Evolutionary conservation across 1,140 invertebrate genomes (phyloP).

Genomic region (Dufourea novaeangliae): DNA sequence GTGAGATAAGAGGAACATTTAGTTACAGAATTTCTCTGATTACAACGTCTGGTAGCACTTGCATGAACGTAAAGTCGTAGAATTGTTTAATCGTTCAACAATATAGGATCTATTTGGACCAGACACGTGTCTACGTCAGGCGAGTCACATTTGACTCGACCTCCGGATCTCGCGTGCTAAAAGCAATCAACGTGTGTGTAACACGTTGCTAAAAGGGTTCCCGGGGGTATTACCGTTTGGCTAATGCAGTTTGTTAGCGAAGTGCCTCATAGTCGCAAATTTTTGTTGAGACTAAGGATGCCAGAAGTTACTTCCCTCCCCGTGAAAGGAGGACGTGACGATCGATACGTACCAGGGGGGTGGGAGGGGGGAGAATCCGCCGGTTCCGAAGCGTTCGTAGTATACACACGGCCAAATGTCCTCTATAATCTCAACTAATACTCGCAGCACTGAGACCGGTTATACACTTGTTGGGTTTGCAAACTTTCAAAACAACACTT

Average conservation of each 20-base stretch:
- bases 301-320: slow-evolving; percentile 20
- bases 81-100: too few species aligned
- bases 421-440: slow-evolving; percentile 14
- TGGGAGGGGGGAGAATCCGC: neutral
- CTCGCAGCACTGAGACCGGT: neutral
- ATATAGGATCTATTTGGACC: too few species aligned
- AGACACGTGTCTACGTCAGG: too few species aligned
- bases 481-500: neutral
- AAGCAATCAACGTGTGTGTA: slow-evolving; percentile 22
- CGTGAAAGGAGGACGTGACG: slow-evolving; percentile 35
- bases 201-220: slow-evolving; percentile 23
- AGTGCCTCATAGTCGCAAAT: slow-evolving; percentile 36
- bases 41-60: too few species aligned
- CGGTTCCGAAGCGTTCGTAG: neutral
- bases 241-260: slow-evolving; percentile 32
- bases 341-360: slow-evolving; percentile 27
- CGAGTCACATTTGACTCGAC: neutral
- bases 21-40: too few species aligned
- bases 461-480: neutral
- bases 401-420: slow-evolving; percentile 5
- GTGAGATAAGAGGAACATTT: too few species aligned
- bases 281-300: slow-evolving; percentile 32
- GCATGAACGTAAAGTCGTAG: too few species aligned
- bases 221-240: slow-evolving; percentile 23
- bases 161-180: neutral